phyloP scores from a whole-genome alignment of 1,140 invertebrate genomes.

The Anoplolepis gracilipes region DNA sequence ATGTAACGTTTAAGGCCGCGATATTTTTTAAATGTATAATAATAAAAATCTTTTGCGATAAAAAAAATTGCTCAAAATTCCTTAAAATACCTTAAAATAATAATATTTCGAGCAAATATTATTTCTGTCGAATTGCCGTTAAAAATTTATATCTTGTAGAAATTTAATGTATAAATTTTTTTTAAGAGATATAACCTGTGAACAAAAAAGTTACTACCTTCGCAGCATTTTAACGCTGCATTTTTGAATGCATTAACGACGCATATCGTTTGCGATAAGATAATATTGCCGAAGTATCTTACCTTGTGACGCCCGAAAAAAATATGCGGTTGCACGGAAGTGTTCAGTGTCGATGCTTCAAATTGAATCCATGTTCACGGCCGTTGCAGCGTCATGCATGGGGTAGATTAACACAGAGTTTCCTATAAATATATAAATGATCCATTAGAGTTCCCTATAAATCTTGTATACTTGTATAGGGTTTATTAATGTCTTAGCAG shows the following conservation, averaged over 20 bases:
- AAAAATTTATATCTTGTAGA: not conserved
- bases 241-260: conserved; percentile 18
- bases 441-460: too few relatives aligned
- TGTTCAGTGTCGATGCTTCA: conserved; percentile 6
- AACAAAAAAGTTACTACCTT: not conserved
- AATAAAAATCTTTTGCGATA: too few relatives aligned
- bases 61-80: not conserved
- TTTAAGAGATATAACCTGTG: too few relatives aligned
- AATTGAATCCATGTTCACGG: not conserved
- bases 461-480: too few relatives aligned
- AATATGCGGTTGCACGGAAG: not conserved
- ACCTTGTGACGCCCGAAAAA: conserved; percentile 7
- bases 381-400: not conserved
- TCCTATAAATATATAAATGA: not conserved
- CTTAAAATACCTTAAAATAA: too few relatives aligned
- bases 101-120: not conserved
- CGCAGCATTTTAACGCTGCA: not conserved
- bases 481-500: too few relatives aligned
- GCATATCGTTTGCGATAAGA: conserved; percentile 24
- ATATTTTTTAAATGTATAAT: too few relatives aligned
- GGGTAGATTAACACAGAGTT: not conserved
- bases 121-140: not conserved
- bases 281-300: not conserved
- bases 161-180: not conserved
- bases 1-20: too few relatives aligned